These are phyloP conservation scores for Epizoanthus ramosus DNA, from an alignment of 92 coral and sea anemone genomes.

Conservation along the genomic window DNA sequence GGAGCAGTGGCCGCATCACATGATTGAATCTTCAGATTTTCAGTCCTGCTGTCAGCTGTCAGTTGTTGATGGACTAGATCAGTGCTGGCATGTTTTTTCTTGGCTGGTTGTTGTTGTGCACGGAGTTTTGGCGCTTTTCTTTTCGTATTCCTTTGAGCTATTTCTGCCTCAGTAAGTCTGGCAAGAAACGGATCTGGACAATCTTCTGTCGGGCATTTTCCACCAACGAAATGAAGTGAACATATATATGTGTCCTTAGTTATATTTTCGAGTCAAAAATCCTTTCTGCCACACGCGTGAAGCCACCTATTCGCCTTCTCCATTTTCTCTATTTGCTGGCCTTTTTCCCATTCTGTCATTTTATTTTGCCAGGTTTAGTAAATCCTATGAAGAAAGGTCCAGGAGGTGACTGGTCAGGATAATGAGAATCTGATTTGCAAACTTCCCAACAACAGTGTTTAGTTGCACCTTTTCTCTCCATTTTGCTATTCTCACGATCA, in stretches of 20 bases:
- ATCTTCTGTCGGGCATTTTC: conserved; percentile 25
- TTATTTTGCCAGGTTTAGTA: conserved; percentile 23
- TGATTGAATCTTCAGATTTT: conserved; percentile 10
- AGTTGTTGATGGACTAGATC: too few relatives aligned
- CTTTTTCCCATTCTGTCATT: conserved; percentile 21
- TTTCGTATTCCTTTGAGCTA: conserved; percentile 13
- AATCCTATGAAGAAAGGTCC: conserved; percentile 33
- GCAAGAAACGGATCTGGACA: conserved; percentile 14
- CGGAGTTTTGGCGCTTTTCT: conserved; percentile 5
- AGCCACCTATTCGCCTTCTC: conserved; percentile 24
- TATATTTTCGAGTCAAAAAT: conserved; percentile 23
- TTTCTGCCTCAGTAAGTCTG: conserved; percentile 10
- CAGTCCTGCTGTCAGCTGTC: background rate
- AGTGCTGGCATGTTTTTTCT: background rate
- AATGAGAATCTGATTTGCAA: conserved; percentile 9
- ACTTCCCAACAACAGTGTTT: conserved; percentile 9
- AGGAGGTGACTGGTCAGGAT: background rate
- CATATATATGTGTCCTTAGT: conserved; percentile 23
- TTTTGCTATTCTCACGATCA: too few relatives aligned
- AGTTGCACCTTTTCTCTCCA: conserved; percentile 10
- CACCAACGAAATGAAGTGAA: conserved; percentile 11
- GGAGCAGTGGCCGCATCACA: background rate
- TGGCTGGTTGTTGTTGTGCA: too few relatives aligned
- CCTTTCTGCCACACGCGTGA: conserved; percentile 27
- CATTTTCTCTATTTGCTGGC: conserved; percentile 4